A percentile compares a stretch with the other conserved stretches of the same genome.
These are phyloP conservation scores for Brachyistius frenatus DNA, from an alignment of 2,113 vertebrate species.

Conservation along the genomic window DNA sequence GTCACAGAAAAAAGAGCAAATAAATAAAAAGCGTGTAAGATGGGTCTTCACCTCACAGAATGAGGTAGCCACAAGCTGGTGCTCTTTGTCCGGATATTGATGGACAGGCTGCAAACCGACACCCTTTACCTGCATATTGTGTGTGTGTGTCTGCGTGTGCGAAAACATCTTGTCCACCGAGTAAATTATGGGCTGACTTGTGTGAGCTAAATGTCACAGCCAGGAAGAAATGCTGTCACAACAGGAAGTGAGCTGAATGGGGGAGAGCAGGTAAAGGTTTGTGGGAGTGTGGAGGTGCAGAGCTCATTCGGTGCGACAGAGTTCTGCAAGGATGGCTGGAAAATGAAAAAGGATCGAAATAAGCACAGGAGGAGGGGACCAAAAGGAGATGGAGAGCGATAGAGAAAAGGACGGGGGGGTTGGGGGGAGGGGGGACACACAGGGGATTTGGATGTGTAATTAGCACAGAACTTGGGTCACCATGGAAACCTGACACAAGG, in stretches of 20 bases:
- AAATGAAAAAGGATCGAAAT: conserved; percentile 26
- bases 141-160: conserved; percentile 12
- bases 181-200: conserved; percentile 48
- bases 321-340: conserved; percentile 3
- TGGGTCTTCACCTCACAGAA: conserved; percentile 39
- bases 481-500: conserved; percentile 55
- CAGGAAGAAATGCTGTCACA: conserved; percentile 41
- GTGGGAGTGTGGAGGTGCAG: conserved; percentile 13
- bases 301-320: conserved; percentile 10
- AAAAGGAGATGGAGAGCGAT: conserved; percentile 2
- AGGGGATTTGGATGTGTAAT: conserved; percentile 55
- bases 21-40: conserved; percentile 25
- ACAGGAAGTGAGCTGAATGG: conserved; percentile 29
- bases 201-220: conserved; percentile 47
- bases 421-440: too few relatives aligned
- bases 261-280: conserved; percentile 22
- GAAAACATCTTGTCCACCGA: conserved; percentile 14
- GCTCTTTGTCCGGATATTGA: conserved; percentile 35
- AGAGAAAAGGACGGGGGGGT: conserved; percentile 1
- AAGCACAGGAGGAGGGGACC: conserved; percentile 13
- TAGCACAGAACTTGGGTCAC: conserved; percentile 50
- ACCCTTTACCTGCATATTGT: conserved; percentile 22
- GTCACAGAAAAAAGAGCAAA: conserved; percentile 28
- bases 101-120: conserved; percentile 15
- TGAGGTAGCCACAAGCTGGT: conserved; percentile 23